Base-by-base conservation (phyloP, 2,113 vertebrate species). In the Marmota flaviventris region DNA sequence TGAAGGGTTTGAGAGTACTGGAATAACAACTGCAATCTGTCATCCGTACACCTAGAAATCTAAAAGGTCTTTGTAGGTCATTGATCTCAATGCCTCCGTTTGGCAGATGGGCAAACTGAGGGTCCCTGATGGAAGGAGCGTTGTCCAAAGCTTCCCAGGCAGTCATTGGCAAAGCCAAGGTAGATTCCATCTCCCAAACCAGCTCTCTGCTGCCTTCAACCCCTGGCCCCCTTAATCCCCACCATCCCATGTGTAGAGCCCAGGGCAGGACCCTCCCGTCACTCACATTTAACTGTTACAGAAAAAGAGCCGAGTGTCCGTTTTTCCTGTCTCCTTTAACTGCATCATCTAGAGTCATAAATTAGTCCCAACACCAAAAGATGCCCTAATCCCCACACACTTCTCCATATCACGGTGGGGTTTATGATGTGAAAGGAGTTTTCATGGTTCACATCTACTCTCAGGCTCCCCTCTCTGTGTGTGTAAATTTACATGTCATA, bases 401-500 rank as follows among this genome's bases (percentile, higher is more conserved):
- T 81, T 97, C 89, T 70, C 94, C 95, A 67, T 73, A 91, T 91
- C 92, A 82, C 92, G 34, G 77, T 42, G 77, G 90, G 76, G 75
- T 89, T 88, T 88, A 8, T 77, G 85, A 95, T 42, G 85, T 58
- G 88, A 82, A 72, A 78, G 67, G 56, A 51, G 77, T 89, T 69
- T 96, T 65, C 69, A 87, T 48, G 63, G 88, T 72, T 96, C 67
- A 58, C 29, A 32, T 89, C 56, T 45, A 76, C 73, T 85, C 73
- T 70, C 67, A 1, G 69, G 27, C 85, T 92, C 90, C 88, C 88
- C 81, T 92, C 48, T 85, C 29, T n/a, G 27, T 32, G 14, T 34
- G 78, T 89, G 89, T 96, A 79, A 96, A 98, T 97, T 96, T 95
- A 89, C 93, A 96, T 95, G 96, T 96, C 79, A 84, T 97, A 97